Conservation (phyloP, 1,140 invertebrate species). For the Monochamus saltuarius region DNA sequence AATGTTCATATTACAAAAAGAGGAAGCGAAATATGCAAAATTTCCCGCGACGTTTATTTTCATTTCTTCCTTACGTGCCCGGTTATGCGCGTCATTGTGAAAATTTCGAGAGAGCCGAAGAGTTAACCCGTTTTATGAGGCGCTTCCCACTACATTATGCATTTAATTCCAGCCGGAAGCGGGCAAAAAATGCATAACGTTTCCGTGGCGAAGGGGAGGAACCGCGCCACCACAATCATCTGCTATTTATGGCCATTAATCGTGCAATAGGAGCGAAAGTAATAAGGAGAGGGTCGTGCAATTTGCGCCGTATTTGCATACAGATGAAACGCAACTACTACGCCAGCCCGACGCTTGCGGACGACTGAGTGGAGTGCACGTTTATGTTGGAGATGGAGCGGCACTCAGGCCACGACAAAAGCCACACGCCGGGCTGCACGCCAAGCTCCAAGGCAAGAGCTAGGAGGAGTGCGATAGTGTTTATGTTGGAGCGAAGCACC, state of each 20-base stretch:
- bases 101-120: not conserved
- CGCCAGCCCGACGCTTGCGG: conserved; percentile 18
- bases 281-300: conserved; percentile 22
- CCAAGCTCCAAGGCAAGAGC: too few species aligned
- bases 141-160: conserved; percentile 12
- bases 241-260: conserved; percentile 27
- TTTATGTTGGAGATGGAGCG: too few species aligned
- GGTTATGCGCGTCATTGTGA: too few species aligned
- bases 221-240: conserved; percentile 15
- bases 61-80: too few species aligned
- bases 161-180: conserved; percentile 1
- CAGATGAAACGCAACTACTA: conserved; percentile 23
- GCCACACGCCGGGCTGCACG: too few species aligned
- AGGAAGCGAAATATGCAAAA: too few species aligned
- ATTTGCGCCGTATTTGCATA: conserved; percentile 28
- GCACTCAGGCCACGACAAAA: too few species aligned
- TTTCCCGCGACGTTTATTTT: too few species aligned
- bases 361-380: too few species aligned
- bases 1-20: too few species aligned
- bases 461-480: too few species aligned
- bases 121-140: conserved; percentile 6
- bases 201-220: not conserved
- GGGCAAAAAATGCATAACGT: conserved; percentile 14
- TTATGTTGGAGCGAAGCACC: too few species aligned
- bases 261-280: conserved; percentile 11